phyloP scores from a whole-genome alignment of 2,113 vertebrate genomes.

The Toxotes chatareus region DNA sequence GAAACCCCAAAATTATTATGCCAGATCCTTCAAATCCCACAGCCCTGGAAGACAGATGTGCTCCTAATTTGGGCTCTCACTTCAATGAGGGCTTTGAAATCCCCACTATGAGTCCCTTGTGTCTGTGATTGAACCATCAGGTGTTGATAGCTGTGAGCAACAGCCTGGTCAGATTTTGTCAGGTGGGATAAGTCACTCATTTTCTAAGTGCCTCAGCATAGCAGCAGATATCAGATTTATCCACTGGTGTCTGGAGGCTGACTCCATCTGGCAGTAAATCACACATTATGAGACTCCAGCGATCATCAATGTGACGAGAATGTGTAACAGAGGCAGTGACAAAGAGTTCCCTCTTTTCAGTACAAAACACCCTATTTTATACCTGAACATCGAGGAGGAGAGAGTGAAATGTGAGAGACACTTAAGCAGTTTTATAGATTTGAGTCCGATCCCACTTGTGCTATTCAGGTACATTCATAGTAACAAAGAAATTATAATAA shows the following conservation, averaged over 20 bases:
- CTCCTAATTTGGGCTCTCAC: constrained; percentile 33
- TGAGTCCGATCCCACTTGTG: background rate
- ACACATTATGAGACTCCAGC: constrained; percentile 23
- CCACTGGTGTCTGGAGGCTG: constrained; percentile 40
- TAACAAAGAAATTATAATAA: background rate
- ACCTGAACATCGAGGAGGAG: background rate
- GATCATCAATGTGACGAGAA: constrained; percentile 3
- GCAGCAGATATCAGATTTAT: constrained; percentile 27
- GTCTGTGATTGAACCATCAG: background rate
- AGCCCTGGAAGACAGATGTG: constrained; percentile 51
- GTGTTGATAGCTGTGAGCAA: constrained; percentile 28
- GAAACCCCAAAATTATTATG: constrained; percentile 23
- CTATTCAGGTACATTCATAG: background rate
- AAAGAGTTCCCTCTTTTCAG: background rate
- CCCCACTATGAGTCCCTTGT: background rate
- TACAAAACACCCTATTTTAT: background rate
- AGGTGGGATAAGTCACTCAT: constrained; percentile 31
- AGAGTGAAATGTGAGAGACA: background rate
- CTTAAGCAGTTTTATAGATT: background rate
- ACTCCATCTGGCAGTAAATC: constrained; percentile 29
- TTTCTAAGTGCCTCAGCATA: constrained; percentile 13
- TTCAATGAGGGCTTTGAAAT: constrained; percentile 48
- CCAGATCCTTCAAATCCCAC: constrained; percentile 39
- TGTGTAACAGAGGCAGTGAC: constrained; percentile 29
- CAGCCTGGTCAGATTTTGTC: constrained; percentile 31